Evolutionary conservation across 2,113 vertebrate genomes (phyloP).

Genomic region (Heterotis niloticus): DNA sequence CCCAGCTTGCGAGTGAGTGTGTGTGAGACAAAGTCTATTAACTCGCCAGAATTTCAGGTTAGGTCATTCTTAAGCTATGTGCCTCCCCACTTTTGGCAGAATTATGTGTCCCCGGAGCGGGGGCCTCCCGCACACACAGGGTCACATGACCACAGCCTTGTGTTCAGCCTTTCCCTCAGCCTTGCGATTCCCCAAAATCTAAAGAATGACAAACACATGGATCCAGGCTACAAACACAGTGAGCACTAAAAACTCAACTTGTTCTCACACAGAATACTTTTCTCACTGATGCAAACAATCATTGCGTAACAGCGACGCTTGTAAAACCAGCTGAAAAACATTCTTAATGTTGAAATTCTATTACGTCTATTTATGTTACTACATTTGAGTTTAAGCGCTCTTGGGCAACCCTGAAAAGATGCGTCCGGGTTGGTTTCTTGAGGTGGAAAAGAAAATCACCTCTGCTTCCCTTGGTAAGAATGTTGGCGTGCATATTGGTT

Average conservation of each 20-base stretch:
- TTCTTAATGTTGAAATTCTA: no score
- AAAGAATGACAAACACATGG: not conserved
- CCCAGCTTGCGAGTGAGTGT: not conserved
- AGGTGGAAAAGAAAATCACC: no score
- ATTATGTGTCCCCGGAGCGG: slow-evolving; percentile 11
- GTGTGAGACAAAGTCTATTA: slow-evolving; percentile 14
- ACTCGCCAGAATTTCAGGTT: slow-evolving; percentile 6
- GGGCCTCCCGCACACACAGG: not conserved
- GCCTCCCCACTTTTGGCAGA: slow-evolving; percentile 7
- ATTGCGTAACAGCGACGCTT: no score
- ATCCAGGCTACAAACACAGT: not conserved
- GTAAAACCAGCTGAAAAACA: no score
- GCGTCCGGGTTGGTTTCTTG: no score
- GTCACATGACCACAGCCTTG: not conserved
- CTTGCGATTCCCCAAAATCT: not conserved
- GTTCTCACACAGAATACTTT: no score
- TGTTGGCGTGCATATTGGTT: no score
- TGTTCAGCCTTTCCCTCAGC: not conserved
- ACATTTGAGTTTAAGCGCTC: no score
- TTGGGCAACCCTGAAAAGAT: no score
- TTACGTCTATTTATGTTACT: no score
- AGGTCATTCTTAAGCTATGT: slow-evolving; percentile 25
- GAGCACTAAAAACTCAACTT: not conserved
- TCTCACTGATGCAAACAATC: no score
- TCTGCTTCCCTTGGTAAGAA: no score